These are phyloP conservation scores for Clarias fuscus DNA, from an alignment of 2,797 vertebrate genomes.

Conservation along the genomic window DNA sequence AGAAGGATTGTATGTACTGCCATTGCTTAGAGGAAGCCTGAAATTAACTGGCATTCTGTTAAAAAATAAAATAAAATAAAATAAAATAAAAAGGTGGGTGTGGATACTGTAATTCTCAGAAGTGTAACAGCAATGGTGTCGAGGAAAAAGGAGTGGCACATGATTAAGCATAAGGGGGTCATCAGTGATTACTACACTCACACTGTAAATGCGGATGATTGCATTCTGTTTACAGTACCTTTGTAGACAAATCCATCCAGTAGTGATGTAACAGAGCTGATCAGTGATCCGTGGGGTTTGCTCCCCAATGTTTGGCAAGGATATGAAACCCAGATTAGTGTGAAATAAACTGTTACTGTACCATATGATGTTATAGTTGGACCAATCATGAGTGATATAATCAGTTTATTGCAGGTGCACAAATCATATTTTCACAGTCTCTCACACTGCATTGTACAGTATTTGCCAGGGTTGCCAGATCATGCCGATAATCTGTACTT, in stretches of 20 bases:
- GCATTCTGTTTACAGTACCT: not conserved
- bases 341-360: too few relatives aligned
- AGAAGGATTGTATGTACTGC: not conserved
- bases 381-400: too few relatives aligned
- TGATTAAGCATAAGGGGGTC: not conserved
- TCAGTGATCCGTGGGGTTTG: too few relatives aligned
- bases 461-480: too few relatives aligned
- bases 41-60: constrained; percentile 50
- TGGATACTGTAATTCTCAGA: constrained; percentile 21
- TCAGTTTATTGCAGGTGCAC: too few relatives aligned
- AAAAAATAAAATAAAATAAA: constrained; percentile 19
- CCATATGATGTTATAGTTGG: too few relatives aligned
- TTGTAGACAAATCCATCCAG: not conserved
- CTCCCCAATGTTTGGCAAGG: too few relatives aligned
- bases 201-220: not conserved
- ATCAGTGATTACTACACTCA: too few relatives aligned
- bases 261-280: not conserved
- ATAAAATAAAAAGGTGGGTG: not conserved
- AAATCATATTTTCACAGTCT: too few relatives aligned
- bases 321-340: too few relatives aligned
- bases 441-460: too few relatives aligned
- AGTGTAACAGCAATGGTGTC: not conserved
- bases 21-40: constrained; percentile 45
- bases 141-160: not conserved
- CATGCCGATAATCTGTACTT: too few relatives aligned